Percentiles rank a stretch among this genome's conserved stretches.
Conservation (phyloP, 92 coral and sea anemone species). For the Phenganax marumi region DNA sequence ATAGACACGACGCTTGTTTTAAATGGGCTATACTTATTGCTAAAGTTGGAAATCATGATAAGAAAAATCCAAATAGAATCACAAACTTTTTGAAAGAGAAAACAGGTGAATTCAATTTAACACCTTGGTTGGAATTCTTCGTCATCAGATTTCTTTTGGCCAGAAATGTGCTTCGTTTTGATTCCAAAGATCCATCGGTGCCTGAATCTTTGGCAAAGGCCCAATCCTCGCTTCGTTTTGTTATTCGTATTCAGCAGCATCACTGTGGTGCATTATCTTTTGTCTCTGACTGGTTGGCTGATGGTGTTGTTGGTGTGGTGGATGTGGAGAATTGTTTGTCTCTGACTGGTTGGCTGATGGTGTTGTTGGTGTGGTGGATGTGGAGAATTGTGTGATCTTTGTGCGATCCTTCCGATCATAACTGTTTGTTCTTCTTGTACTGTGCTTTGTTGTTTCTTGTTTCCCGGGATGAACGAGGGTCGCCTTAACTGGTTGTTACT, state of each 20-base stretch:
- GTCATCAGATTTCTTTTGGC: not conserved
- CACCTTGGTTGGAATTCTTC: not conserved
- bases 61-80: no score
- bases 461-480: no score
- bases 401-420: no score
- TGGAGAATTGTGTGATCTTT: not conserved
- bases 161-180: not conserved
- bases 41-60: no score
- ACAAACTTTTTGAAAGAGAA: no score
- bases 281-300: constrained; percentile 12
- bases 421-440: not conserved
- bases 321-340: not conserved
- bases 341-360: constrained; percentile 34
- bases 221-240: not conserved
- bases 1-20: no score
- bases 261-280: not conserved
- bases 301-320: not conserved
- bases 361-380: not conserved
- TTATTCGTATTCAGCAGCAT: not conserved
- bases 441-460: not conserved
- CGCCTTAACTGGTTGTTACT: no score
- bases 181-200: not conserved
- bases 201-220: not conserved
- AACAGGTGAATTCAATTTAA: no score
- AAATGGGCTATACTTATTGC: no score